Conservation (phyloP, 2,888 invertebrate species). For the Myopa tessellatipennis region DNA sequence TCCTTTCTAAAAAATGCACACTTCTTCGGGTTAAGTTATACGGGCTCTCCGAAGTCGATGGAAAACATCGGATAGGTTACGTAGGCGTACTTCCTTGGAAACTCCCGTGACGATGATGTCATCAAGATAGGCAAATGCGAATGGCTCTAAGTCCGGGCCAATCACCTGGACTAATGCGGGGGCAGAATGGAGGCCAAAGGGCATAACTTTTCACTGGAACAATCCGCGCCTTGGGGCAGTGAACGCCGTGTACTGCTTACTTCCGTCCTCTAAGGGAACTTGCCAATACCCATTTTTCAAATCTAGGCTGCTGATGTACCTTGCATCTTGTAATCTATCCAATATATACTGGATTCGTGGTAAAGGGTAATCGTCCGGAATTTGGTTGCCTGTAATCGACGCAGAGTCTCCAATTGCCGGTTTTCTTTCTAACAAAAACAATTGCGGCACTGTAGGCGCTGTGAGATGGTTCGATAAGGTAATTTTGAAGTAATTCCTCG, state of each 20-base stretch:
- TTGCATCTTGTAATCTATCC: not conserved
- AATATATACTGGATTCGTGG: constrained; percentile 4
- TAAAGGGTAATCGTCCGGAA: not conserved
- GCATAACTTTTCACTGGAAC: constrained; percentile 8
- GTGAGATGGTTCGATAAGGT: constrained; percentile 10
- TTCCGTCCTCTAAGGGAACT: no score
- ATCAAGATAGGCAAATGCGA: not conserved
- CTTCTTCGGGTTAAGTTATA: not conserved
- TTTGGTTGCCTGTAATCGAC: no score
- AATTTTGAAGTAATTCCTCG: not conserved
- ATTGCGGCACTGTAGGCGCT: constrained; percentile 31
- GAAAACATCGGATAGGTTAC: not conserved
- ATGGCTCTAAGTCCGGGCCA: not conserved
- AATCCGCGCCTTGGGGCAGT: not conserved
- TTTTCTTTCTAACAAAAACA: constrained; percentile 20
- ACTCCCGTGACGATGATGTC: not conserved
- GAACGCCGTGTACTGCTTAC: no score
- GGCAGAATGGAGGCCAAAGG: not conserved
- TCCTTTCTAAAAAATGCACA: constrained; percentile 3
- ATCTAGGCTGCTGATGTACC: constrained; percentile 6
- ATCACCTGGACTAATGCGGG: not conserved
- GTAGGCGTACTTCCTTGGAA: not conserved
- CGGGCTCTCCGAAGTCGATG: not conserved
- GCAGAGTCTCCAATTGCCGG: constrained; percentile 29
- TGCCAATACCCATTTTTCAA: no score